Base-by-base conservation (phyloP, 2,888 invertebrate genomes). In the Meliscaeva auricollis region DNA sequence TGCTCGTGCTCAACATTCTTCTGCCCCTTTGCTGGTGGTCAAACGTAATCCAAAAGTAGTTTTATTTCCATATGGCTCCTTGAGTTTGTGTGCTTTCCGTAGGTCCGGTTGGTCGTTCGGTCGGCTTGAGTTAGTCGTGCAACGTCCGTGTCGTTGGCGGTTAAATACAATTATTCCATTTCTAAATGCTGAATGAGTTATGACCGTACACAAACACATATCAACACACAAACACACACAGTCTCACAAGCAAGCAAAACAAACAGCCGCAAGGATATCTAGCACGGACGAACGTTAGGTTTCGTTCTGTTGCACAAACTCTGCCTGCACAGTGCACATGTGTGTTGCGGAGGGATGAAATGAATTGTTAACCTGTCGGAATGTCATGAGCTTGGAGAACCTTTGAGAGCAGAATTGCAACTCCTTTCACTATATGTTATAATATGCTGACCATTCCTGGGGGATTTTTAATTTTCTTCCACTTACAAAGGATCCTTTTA, bases 321-420 rank as follows among this genome's bases (percentile, higher is more conserved):
- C 35, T 35, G 35, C 35, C 9, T 35, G n/a, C n/a, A n/a, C n/a
- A 26, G 26, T 9, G 5, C 11, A 1, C 11, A 38, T 38, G 13
- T 11, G 20, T 50, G 9, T 52, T 30, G 56, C 13, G 9, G 32
- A 32, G 13, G 60, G 74, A 46, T 50, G 64, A 62, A 74, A 77
- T 62, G 73, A 68, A 77, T 69, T 76, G 76, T 73, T 85, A 85
- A 85, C 85, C 85, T 85, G 85, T 85, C 85, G 76, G 81, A 85
- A 84, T 84, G 84, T 68, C 84, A 72, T 58, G 52, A 58, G 70
- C 46, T 75, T 30, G 62, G 44, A 81, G 52, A 46, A 30, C n/a
- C 50, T 11, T 66, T n/a, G 6, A 30, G 22, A 8, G 11, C 22
- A 56, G 32, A 38, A 38, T 41, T 46, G 48, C 17, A 50, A 58